Conservation (phyloP, 2,797 vertebrate species). For the Prionace glauca region DNA sequence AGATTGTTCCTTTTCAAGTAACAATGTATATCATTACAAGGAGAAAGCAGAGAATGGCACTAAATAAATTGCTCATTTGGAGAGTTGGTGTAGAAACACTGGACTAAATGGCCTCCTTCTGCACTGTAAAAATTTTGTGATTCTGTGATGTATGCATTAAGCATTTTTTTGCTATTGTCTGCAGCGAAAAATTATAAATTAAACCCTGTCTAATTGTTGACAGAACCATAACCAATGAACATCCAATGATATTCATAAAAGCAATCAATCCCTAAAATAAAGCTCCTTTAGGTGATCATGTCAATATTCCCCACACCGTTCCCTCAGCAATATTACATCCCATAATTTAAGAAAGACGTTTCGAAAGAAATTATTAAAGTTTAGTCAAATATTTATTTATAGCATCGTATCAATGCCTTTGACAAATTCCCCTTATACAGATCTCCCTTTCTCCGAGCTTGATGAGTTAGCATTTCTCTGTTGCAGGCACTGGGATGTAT, state of each 20-base stretch:
- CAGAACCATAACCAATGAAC: background rate
- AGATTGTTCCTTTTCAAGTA: no score
- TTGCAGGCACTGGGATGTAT: background rate
- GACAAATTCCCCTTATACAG: background rate
- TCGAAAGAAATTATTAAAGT: background rate
- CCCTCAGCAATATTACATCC: background rate
- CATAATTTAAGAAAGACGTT: background rate
- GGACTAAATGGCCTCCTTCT: no score
- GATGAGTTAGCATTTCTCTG: background rate
- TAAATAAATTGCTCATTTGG: no score
- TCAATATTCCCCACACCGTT: background rate
- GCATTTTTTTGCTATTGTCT: background rate
- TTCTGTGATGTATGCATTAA: background rate
- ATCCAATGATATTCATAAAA: background rate
- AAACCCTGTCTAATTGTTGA: background rate
- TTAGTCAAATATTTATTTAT: background rate
- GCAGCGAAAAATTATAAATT: background rate
- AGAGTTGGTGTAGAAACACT: no score
- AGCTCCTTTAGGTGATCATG: background rate
- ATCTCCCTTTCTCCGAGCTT: background rate
- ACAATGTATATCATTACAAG: no score
- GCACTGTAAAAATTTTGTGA: no score
- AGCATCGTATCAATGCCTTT: background rate
- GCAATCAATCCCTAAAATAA: background rate
- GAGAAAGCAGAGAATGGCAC: no score